These are phyloP conservation scores for Noctua pronuba DNA, from an alignment of 2,888 invertebrate species.

Conservation along the genomic window DNA sequence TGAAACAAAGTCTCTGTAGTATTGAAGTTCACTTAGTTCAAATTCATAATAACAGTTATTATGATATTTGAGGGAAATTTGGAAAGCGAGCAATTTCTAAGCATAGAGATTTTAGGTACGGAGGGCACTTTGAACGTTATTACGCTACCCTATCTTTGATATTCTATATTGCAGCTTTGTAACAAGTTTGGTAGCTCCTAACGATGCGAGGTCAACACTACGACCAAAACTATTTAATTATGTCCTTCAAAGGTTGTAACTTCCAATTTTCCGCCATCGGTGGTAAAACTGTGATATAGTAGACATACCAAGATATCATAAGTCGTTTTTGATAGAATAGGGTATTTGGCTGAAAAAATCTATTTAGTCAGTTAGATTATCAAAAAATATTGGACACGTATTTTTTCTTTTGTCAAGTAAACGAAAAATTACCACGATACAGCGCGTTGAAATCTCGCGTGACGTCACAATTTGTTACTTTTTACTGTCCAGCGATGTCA, in stretches of 20 bases:
- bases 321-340: neutral
- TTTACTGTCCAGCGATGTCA: too few species aligned
- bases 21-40: neutral
- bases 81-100: neutral
- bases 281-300: neutral
- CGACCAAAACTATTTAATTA: slow-evolving; percentile 14
- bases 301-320: neutral
- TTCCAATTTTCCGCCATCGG: neutral
- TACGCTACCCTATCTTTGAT: slow-evolving; percentile 5
- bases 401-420: too few species aligned
- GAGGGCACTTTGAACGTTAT: neutral
- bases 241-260: neutral
- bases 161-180: slow-evolving; percentile 4
- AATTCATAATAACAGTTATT: neutral
- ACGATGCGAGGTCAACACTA: neutral
- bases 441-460: too few species aligned
- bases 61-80: neutral
- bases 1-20: too few species aligned
- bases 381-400: too few species aligned
- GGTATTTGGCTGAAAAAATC: too few species aligned
- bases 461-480: too few species aligned
- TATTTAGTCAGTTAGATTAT: too few species aligned
- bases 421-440: too few species aligned
- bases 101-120: neutral
- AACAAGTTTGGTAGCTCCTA: neutral